Evolutionary conservation across 1,140 invertebrate genomes (phyloP), one percentile per base, ranked within the genome.

Genomic region (Leptopilina clavipes): DNA sequence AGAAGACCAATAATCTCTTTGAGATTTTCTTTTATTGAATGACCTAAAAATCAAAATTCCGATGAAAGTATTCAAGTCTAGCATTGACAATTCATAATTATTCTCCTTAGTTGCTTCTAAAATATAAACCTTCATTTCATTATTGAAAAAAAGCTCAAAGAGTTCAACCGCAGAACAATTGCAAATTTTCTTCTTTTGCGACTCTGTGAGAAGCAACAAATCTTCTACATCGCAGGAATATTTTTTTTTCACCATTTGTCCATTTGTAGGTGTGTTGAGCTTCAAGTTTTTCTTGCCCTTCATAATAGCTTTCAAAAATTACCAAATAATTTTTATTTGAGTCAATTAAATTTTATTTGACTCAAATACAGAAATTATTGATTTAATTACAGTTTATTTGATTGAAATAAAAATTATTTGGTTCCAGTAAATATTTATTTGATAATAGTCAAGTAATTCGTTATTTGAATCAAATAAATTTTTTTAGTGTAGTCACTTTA

Each of bases 1-100:
- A 6, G 1, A 18, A 40, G 77, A 81, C 77, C 77, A 79, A 54
- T 81, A 81, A 44, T 81, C 72, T 74, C 75, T 54, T 22, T 81
- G 75, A 72, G 75, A 77, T 25, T 75, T 70, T 59, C 78, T 76
- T 73, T 72, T 77, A 65, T 79, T 74, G 56, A 70, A 77, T 52
- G 71, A 73, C 40, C n/a, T 48, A 1, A 76, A 65, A 17, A 74
- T 74, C 6, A 74, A 1, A 7, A 75, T 76, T 52, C 74, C 77
- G 12, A 78, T 72, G 48, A 78, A 81, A 12, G 76, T 78, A 54
- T 81, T 54, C n/a, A 76, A 75, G 18, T 78, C 76, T 12, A 40
- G 0, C 37, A 56, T 44, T 71, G 37, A 17, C 45, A 81, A 44
- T 45, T 78, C 37, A 37, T 18, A 78, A 56, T 37, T 52, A 78